phyloP scores from a whole-genome alignment of 2,888 invertebrate species.

The Lasioglossum morio region DNA sequence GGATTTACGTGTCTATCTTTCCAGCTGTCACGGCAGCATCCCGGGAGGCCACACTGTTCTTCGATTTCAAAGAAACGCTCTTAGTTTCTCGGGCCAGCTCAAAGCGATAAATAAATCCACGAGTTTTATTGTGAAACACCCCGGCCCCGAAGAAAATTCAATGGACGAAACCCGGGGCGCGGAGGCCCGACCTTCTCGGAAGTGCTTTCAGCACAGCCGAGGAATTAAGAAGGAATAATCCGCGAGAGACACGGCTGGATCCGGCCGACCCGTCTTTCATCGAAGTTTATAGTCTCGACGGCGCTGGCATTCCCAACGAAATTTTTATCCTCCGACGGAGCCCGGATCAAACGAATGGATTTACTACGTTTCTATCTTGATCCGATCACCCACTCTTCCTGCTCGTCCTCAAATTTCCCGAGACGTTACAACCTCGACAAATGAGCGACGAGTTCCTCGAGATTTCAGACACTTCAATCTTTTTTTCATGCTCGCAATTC shows the following conservation, averaged over 20 bases:
- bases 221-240: conserved; percentile 64
- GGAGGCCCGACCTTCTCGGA: conserved; percentile 10
- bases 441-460: background rate
- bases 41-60: conserved; percentile 50
- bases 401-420: background rate
- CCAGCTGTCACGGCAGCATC: conserved; percentile 65
- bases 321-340: conserved; percentile 60
- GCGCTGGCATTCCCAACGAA: conserved; percentile 50
- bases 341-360: conserved; percentile 43
- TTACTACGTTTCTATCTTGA: conserved; percentile 6
- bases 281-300: conserved; percentile 62
- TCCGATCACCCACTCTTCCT: background rate
- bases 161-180: background rate
- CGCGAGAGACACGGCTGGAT: conserved; percentile 43
- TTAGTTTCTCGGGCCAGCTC: conserved; percentile 54
- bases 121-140: conserved; percentile 54
- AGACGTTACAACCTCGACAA: background rate
- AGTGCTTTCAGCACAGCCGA: conserved; percentile 28
- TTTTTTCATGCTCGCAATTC: background rate
- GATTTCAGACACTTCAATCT: background rate
- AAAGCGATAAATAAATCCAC: conserved; percentile 68
- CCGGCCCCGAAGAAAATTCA: conserved; percentile 46
- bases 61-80: conserved; percentile 62
- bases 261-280: conserved; percentile 49
- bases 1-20: conserved; percentile 72